Conservation (phyloP, 2,797 vertebrate species). For the Paramormyrops hopkinsi region DNA sequence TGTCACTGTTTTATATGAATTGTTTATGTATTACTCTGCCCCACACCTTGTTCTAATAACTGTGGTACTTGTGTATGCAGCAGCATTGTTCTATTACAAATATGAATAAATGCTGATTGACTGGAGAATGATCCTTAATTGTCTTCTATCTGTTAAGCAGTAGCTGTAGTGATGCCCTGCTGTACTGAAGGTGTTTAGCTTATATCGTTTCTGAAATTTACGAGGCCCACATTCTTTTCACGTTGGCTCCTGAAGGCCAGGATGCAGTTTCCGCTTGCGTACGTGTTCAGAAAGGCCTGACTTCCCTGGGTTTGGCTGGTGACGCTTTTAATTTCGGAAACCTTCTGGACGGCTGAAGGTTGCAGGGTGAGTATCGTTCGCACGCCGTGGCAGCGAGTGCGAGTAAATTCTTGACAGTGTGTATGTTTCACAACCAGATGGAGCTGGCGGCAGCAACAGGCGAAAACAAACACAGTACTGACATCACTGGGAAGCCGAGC, state of each 20-base stretch:
- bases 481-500: not conserved
- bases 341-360: not conserved
- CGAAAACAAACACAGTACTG: not conserved
- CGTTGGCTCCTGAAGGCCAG: not conserved
- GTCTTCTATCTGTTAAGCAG: not conserved
- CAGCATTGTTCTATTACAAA: not conserved
- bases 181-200: not conserved
- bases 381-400: not conserved
- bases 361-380: not conserved
- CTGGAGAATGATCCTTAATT: not conserved
- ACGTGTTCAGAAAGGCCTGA: not conserved
- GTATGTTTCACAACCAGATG: not conserved
- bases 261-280: not conserved
- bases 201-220: not conserved
- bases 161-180: not conserved
- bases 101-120: not conserved
- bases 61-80: not conserved
- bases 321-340: not conserved
- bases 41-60: not conserved
- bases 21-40: not conserved
- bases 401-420: not conserved
- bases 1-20: not conserved
- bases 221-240: not conserved
- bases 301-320: not conserved
- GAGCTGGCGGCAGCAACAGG: not conserved